Evolutionary conservation across 1,140 invertebrate genomes (phyloP), one percentile per base, ranked within the genome.

Genomic region (Helicorthomorpha holstii): DNA sequence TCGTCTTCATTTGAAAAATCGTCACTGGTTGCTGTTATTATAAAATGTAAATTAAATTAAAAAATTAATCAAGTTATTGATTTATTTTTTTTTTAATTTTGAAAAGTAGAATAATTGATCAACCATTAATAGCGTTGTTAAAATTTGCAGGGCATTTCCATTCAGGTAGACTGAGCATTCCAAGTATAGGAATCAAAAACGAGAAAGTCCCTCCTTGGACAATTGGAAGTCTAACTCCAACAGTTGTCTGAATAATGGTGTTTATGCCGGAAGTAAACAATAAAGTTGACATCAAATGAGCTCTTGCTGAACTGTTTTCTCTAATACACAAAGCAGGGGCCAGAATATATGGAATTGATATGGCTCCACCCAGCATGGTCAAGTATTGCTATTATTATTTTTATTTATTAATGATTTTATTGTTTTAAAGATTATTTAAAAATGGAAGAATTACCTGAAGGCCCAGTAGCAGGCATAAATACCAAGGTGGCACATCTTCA

Each of bases 261-360:
- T 85, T 77, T 0, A 92, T 64, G 14, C 86, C 87, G 24, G 84
- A 85, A 2, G 89, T 81, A 60, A 92, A 87, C 50, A 90, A 86
- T 74, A 88, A 85, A 0, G 86, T 89, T 0, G 82, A 85, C 52
- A 90, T 84, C 23, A 93, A 81, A 59, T 86, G 75, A 54, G 77
- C 82, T 44, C 79, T 70, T n/a, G 80, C 76, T 0, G 83, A 81
- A 65, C 86, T 81, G 41, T 80, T 75, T 53, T 83, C 78, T 1
- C 72, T 72, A 76, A 93, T 87, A 64, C 87, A 91, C 1, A 91
- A 69, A 0, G 80, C 77, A 1, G 82, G 81, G 16, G 82, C 81
- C 38, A 91, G 63, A 42, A 92, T 80, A 56, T 89, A 84, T 0
- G 86, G 85, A 53, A 86, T 84, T 1, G 83, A 79, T 0, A 90